Conservation (phyloP, 2,113 vertebrate genomes). For the Tauraco erythrolophus region DNA sequence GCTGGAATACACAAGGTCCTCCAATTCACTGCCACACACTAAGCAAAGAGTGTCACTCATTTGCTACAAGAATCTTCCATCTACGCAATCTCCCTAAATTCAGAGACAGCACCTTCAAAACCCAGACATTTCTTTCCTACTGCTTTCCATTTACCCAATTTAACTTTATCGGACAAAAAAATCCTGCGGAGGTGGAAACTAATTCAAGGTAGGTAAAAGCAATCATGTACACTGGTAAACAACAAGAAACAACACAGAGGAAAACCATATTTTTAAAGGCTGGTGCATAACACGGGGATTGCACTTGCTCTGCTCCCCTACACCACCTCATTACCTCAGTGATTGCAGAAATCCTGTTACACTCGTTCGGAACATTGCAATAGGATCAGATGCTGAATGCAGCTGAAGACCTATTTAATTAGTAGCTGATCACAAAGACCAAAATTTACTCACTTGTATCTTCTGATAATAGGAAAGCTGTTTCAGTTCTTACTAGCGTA, state of each 20-base stretch:
- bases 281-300: neutral
- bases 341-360: neutral
- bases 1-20: neutral
- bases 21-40: neutral
- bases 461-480: neutral
- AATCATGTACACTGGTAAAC: neutral
- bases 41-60: neutral
- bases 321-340: neutral
- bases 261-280: neutral
- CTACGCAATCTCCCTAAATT: neutral
- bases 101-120: neutral
- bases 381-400: neutral
- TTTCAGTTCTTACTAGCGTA: neutral
- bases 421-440: neutral
- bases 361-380: neutral
- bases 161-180: neutral
- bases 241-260: neutral
- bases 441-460: neutral
- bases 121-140: neutral
- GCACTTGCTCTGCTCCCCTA: neutral
- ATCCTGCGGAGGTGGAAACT: neutral
- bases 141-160: neutral
- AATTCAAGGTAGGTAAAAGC: constrained; percentile 20
- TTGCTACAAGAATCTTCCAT: neutral
- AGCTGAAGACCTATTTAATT: constrained; percentile 1